Evolutionary conservation across 2,113 vertebrate species (phyloP), one percentile per base, ranked within the genome.

Genomic region (Ailurus styani): DNA sequence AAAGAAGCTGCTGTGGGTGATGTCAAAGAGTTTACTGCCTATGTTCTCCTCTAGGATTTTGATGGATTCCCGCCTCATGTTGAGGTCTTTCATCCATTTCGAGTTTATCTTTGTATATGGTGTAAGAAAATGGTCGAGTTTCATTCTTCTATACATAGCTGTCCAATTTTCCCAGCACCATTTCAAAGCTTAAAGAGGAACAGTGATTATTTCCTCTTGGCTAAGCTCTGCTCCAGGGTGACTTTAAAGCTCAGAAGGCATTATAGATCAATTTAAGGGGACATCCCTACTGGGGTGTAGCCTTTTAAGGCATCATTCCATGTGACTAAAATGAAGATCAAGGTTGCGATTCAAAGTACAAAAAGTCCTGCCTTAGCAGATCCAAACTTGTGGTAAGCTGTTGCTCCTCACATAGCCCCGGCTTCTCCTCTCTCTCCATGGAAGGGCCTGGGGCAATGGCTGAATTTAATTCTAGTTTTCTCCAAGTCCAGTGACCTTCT

Each of bases 251-350:
- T 90, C n/a, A 78, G 37, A 42, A 88, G 40, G 27, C 31, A n/a
- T 62, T 93, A 79, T 3, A n/a, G 31, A 62, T 73, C 54, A 57
- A 64, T 72, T 86, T 37, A 68, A 89, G 47, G 52, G 93, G 91
- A 96, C 81, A 96, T 25, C 90, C 45, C n/a, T 27, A 57, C 14
- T n/a, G 50, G 85, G 55, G 70, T 82, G 82, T 84, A 66, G 25
- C 37, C 70, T 94, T 82, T 96, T n/a, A 87, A 89, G 7, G 40
- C 23, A 37, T 55, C 66, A 79, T 82, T 84, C 68, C 50, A 27
- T 68, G n/a, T 93, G 86, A 95, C 60, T 96, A 94, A 95, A 93
- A 45, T 62, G 70, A 93, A 93, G 84, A 97, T 86, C 81, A 97
- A 94, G 45, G 45, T 42, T 97, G 62, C 91, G 60, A 91, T 94